These are phyloP conservation scores for Antigone vipio DNA, from an alignment of 2,113 vertebrate species.

Conservation along the genomic window DNA sequence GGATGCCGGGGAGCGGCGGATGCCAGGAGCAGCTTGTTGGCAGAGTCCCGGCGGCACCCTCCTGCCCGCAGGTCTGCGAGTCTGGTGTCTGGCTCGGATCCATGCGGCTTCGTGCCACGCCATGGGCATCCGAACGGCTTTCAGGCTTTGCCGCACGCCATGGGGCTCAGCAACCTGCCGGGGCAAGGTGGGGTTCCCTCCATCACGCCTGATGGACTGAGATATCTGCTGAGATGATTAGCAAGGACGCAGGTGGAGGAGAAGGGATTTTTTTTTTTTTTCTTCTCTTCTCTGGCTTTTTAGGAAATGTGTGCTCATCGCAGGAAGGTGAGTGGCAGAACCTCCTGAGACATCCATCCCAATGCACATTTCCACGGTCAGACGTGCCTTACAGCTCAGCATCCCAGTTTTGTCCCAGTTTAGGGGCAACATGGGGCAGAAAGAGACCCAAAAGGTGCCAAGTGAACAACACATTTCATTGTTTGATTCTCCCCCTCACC, in stretches of 20 bases:
- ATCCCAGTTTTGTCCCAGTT: not conserved
- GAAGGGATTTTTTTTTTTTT: not conserved
- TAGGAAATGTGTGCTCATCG: not conserved
- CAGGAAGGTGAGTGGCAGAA: not conserved
- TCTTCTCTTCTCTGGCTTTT: not conserved
- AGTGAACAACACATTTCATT: not conserved
- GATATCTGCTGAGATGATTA: not conserved
- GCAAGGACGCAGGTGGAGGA: not conserved
- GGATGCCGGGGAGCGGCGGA: not conserved
- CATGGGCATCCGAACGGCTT: not conserved
- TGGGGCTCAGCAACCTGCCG: not conserved
- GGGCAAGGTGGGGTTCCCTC: not conserved
- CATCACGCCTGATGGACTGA: not conserved
- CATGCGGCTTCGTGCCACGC: fast-evolving
- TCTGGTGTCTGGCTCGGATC: not conserved
- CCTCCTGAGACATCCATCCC: not conserved
- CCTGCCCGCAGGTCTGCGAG: not conserved
- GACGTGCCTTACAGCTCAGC: not conserved
- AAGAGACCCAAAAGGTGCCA: not conserved
- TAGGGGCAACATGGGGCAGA: not conserved
- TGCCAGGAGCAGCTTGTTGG: slow-evolving; percentile 48
- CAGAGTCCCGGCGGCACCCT: not conserved
- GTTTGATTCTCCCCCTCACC: not conserved
- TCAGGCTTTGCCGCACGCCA: not conserved
- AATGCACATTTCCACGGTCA: fast-evolving